Evolutionary conservation across 1,140 invertebrate species (phyloP), one percentile per base, ranked within the genome.

Genomic region (Drosophila paulistorum): DNA sequence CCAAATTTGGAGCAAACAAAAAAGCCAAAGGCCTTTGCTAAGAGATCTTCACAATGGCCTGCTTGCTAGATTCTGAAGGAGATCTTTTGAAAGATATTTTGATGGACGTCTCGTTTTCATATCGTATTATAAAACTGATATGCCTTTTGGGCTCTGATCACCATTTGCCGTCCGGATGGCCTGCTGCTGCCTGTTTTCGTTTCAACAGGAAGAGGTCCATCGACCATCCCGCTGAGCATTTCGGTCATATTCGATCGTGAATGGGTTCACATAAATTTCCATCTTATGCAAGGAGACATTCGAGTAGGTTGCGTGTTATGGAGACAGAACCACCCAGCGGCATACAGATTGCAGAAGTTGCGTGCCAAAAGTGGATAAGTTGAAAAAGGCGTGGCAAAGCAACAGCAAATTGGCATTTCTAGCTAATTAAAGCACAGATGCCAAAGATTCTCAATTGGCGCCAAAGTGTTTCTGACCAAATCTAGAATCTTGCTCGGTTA

Each of bases 371-470:
- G 39, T 20, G 39, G 3, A 20, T 37, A 17, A 9, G 39, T 33
- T 30, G 61, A 33, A 41, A 68, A 61, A 68, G 73, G 73, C 72
- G 72, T 75, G 73, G 73, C 71, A 51, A 4, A 23, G 17, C 30
- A 51, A 23, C 45, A 51, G 17, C 45, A 51, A 51, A 51, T 51
- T 51, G 77, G 77, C 74, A 89, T 89, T 81, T 66, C 71, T 17
- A 30, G 76, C 74, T 89, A 89, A 89, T 89, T 89, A 89, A 87
- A 81, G 69, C 69, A 80, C 89, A 59, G 45, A 90, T 89, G 80
- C 84, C 84, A 85, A 84, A 84, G 84, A 84, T 84, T 71, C 81
- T 87, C 87, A 84, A 87, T 90, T 87, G 82, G 84, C 87, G 80
- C 77, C 80, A 75, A 90, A 90, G 82, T 90, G 86, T 80, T 86